Percentiles rank a stretch among this genome's conserved stretches.
Evolutionary conservation across 2,113 vertebrate genomes (phyloP).

Genomic region (Trichomycterus rosablanca): DNA sequence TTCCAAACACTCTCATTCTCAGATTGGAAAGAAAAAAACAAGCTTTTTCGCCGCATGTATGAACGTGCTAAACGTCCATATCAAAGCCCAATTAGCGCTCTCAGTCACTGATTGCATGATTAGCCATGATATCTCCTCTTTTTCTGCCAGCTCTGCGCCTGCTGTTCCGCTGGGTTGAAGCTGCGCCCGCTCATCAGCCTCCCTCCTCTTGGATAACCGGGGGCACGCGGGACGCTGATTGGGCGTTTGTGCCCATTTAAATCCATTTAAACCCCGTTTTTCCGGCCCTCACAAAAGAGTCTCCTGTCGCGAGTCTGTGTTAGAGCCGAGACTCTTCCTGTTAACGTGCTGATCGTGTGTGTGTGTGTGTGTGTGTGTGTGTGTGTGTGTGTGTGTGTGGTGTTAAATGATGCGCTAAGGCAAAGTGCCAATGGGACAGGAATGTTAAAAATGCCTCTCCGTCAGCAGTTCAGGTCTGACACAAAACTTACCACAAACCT

Average conservation of each 20-base stretch:
- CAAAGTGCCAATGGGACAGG: slow-evolving; percentile 33
- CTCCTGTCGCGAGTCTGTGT: slow-evolving; percentile 5
- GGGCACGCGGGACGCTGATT: slow-evolving; percentile 9
- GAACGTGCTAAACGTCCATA: slow-evolving; percentile 8
- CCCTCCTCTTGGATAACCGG: neutral
- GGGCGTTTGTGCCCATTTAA: slow-evolving; percentile 33
- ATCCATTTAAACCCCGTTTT: slow-evolving; percentile 42
- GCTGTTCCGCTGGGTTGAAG: slow-evolving; percentile 6
- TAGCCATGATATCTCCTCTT: neutral
- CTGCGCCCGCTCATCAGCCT: slow-evolving; percentile 24
- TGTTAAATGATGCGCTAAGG: too few relatives aligned
- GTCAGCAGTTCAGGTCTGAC: too few relatives aligned
- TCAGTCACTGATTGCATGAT: slow-evolving; percentile 28
- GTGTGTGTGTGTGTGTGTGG: neutral
- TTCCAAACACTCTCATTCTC: slow-evolving; percentile 3
- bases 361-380: slow-evolving; percentile 2
- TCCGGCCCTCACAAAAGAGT: slow-evolving; percentile 24
- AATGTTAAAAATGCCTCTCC: slow-evolving; percentile 32
- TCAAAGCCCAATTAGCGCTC: slow-evolving; percentile 25
- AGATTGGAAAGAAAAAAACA: neutral
- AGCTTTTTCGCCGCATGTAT: neutral
- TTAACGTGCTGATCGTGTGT: slow-evolving; percentile 1
- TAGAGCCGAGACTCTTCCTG: slow-evolving; percentile 22
- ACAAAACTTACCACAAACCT: too few relatives aligned
- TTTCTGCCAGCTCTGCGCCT: neutral